These are phyloP conservation scores for Thumatha senex DNA, from an alignment of 2,888 invertebrate species.

Conservation along the genomic window DNA sequence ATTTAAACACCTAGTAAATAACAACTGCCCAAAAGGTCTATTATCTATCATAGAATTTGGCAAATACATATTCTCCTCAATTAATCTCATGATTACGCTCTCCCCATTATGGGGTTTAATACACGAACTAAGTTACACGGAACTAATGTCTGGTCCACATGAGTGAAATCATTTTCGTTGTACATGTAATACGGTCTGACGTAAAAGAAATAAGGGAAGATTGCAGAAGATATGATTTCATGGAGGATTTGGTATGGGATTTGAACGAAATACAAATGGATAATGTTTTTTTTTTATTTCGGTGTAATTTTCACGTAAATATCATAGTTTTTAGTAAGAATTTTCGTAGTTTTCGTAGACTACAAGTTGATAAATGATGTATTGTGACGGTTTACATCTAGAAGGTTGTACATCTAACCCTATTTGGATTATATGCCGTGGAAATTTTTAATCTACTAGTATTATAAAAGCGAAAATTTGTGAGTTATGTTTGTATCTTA, in stretches of 20 bases:
- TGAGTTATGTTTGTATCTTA: too few relatives aligned
- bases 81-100: background rate
- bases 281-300: background rate
- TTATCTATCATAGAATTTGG: background rate
- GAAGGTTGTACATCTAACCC: too few relatives aligned
- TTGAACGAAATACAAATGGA: background rate
- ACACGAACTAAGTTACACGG: background rate
- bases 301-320: background rate
- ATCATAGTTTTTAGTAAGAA: too few relatives aligned
- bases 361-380: too few relatives aligned
- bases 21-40: background rate
- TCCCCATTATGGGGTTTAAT: background rate
- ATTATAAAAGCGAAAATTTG: too few relatives aligned
- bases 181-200: background rate
- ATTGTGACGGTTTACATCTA: too few relatives aligned
- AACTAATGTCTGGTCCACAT: background rate
- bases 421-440: too few relatives aligned
- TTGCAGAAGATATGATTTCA: background rate
- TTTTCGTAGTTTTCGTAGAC: too few relatives aligned
- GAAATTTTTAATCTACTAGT: too few relatives aligned
- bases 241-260: background rate
- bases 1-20: too few relatives aligned
- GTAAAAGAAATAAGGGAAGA: constrained; percentile 1
- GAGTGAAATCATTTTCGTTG: background rate
- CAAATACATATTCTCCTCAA: background rate